A percentile compares a stretch with the other conserved stretches of the same genome.
phyloP scores from a whole-genome alignment of 2,113 vertebrate genomes.

The Suricata suricatta region DNA sequence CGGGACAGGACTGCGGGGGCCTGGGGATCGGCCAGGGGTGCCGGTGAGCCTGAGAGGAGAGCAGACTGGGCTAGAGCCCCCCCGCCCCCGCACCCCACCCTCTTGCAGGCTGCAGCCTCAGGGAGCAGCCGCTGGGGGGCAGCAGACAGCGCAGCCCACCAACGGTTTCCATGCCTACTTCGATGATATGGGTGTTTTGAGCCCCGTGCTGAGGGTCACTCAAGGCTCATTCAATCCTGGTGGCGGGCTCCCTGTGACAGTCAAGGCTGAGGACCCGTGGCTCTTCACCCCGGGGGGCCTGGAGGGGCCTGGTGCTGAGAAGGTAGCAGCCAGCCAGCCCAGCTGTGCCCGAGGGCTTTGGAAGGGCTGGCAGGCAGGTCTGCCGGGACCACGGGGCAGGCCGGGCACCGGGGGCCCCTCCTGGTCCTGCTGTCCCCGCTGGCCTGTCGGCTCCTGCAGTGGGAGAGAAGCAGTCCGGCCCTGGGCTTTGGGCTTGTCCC shows the following conservation, averaged over 20 bases:
- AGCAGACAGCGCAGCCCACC: neutral
- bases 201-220: neutral
- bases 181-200: neutral
- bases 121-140: neutral
- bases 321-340: neutral
- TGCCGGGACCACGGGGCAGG: neutral
- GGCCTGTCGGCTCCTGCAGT: fast-evolving
- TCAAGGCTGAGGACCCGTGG: neutral
- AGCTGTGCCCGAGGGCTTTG: neutral
- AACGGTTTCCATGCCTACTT: neutral
- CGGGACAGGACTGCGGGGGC: fast-evolving
- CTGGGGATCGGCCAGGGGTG: neutral
- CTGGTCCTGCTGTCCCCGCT: fast-evolving
- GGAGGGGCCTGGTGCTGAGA: neutral
- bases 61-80: fast-evolving
- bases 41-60: fast-evolving
- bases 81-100: fast-evolving
- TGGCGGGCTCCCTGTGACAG: fast-evolving
- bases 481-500: too few species aligned
- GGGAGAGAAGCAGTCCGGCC: fast-evolving
- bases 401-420: neutral
- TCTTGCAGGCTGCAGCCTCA: neutral
- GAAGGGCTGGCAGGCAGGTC: fast-evolving
- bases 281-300: neutral
- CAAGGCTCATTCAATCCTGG: neutral